phyloP scores from a whole-genome alignment of 2,113 vertebrate genomes.

The Elachura formosa region DNA sequence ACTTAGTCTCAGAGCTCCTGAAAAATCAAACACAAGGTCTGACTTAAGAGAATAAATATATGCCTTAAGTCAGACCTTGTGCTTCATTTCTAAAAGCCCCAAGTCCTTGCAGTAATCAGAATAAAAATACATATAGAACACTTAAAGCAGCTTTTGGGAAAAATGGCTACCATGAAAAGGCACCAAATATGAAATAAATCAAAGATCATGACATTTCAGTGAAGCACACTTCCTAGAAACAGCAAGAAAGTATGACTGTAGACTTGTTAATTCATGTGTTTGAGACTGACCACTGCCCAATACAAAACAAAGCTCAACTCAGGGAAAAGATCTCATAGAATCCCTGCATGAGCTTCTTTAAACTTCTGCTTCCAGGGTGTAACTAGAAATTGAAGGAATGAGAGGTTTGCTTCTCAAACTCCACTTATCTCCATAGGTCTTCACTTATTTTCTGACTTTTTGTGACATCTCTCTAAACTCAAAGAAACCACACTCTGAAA shows the following conservation, averaged over 20 bases:
- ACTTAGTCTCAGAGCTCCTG: not conserved
- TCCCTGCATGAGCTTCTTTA: not conserved
- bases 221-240: not conserved
- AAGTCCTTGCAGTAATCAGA: not conserved
- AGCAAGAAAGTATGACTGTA: not conserved
- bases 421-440: not conserved
- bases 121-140: not conserved
- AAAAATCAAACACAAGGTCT: not conserved
- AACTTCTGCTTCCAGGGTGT: not conserved
- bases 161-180: not conserved
- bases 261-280: not conserved
- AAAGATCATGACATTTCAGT: not conserved
- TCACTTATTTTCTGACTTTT: not conserved
- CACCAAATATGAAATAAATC: not conserved
- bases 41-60: not conserved
- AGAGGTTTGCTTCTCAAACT: not conserved
- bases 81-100: not conserved
- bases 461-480: not conserved
- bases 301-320: not conserved
- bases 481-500: not conserved
- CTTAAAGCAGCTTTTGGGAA: not conserved
- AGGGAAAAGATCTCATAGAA: not conserved
- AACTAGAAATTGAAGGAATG: not conserved
- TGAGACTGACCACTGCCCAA: not conserved
- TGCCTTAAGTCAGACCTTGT: not conserved